Base-by-base conservation (phyloP, 2,888 invertebrate species). In the Zhuqinia jingwanae region DNA sequence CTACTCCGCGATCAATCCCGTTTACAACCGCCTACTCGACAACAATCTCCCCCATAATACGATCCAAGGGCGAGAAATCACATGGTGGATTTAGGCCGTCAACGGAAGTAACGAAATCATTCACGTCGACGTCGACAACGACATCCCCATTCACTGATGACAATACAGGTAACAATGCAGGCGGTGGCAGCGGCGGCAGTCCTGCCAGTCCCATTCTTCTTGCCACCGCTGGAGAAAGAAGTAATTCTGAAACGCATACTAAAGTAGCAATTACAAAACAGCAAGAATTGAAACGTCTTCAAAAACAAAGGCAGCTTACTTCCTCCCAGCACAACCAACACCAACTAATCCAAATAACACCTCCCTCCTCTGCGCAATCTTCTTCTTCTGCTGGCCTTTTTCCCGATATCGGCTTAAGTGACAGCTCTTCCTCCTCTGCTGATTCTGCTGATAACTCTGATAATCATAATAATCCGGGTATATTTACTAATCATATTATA, bases 211-310 rank as follows among this genome's bases (percentile, higher is more conserved):
- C 84, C 8, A 77, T 84, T 22, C 84, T 84, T 65, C 77, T 77
- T n/a, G 77, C 84, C 45, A 56, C 84, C 11, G 84, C 84, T 53
- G 84, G 77, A 53, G 84, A 84, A 56, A 75, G 85, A 86, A 83
- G 47, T 68, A 82, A 56, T 42, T 50, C 85, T 56, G 75, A 85
- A 50, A 86, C 77, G 8, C 80, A 53, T 73, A 70, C 22, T 70
- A 86, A 89, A 81, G 86, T 87, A 80, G 87, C 87, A 20, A 87
- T 85, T 42, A 85, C 85, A 27, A 85, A 78, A 45, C 88, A 88
- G 63, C 88, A 85, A 85, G 88, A 88, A 42, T 47, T 85, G 63
- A 88, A 86, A 82, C 88, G 85, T 78, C 73, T 77, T 45, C 84
- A 88, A 45, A 88, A 88, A 56, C 77, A 78, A 68, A 82, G 70